A percentile compares a stretch with the other conserved stretches of the same genome.
Evolutionary conservation across 2,797 vertebrate genomes (phyloP).

Genomic region (Aquila chrysaetos): DNA sequence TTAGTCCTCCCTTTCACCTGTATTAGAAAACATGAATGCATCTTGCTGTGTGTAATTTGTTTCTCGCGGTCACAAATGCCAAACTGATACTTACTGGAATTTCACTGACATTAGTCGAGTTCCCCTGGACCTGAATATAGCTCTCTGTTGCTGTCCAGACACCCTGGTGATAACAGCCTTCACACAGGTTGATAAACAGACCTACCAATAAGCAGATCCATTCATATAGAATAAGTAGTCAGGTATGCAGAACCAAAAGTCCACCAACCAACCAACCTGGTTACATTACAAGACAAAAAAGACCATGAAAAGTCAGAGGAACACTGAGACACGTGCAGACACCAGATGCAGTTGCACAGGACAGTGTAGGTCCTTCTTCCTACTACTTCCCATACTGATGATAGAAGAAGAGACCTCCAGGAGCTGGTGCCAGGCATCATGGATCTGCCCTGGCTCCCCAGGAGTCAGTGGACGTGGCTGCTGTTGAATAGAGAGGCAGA

Average conservation of each 20-base stretch:
- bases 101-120: rapidly evolving
- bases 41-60: neutral
- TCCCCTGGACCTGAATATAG: neutral
- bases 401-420: neutral
- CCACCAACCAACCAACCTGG: neutral
- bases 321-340: neutral
- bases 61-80: neutral
- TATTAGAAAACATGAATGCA: neutral
- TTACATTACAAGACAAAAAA: neutral
- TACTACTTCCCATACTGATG: neutral
- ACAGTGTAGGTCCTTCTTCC: neutral
- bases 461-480: neutral
- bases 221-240: neutral
- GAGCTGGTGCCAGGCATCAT: neutral
- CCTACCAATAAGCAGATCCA: neutral
- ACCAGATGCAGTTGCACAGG: neutral
- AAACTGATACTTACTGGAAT: neutral
- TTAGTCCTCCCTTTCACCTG: slow-evolving; percentile 23
- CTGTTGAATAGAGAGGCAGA: rapidly evolving
- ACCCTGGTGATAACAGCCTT: neutral
- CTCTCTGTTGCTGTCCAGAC: neutral
- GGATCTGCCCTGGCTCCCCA: neutral
- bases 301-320: neutral
- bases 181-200: neutral
- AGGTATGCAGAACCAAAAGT: neutral